Evolutionary conservation across 2,113 vertebrate species (phyloP).

Genomic region (Oryzias celebensis): DNA sequence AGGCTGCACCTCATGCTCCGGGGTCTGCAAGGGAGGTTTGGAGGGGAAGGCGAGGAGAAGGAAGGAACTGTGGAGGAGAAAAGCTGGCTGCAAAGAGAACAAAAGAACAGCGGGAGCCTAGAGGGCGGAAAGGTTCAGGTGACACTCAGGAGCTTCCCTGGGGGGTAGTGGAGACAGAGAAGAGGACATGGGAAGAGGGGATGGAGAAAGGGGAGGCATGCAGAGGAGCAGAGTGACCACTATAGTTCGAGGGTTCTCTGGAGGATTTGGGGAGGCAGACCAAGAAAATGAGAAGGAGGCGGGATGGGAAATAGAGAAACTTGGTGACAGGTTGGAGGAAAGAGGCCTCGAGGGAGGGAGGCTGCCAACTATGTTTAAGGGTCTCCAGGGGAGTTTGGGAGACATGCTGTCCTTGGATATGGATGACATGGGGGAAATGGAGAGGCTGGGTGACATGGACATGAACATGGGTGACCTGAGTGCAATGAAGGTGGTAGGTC

Average conservation of each 20-base stretch:
- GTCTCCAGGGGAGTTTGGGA: conserved; percentile 76
- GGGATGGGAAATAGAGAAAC: conserved; percentile 63
- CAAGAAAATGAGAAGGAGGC: conserved; percentile 48
- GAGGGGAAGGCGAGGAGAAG: conserved; percentile 59
- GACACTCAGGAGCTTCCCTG: conserved; percentile 69
- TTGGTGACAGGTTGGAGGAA: conserved; percentile 50
- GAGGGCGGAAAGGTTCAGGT: conserved; percentile 73
- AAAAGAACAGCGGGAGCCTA: conserved; percentile 47
- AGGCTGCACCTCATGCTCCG: conserved; percentile 71
- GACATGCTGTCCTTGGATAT: conserved; percentile 91
- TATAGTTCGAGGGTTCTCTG: conserved; percentile 65
- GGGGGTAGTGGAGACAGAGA: conserved; percentile 65
- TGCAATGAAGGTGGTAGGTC: conserved; percentile 56
- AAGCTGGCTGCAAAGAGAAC: conserved; percentile 55
- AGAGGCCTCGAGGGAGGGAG: conserved; percentile 56
- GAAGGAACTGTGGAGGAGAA: conserved; percentile 61
- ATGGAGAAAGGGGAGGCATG: conserved; percentile 58
- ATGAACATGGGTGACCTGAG: conserved; percentile 65
- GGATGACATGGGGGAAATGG: conserved; percentile 69
- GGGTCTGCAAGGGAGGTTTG: conserved; percentile 66
- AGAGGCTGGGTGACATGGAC: conserved; percentile 61
- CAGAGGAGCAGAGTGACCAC: conserved; percentile 72
- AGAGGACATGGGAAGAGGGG: conserved; percentile 69
- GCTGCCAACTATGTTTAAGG: conserved; percentile 69
- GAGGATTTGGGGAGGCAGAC: conserved; percentile 61